Percentiles rank a stretch among this genome's conserved stretches.
These are phyloP conservation scores for Agrochola litura DNA, from an alignment of 2,888 invertebrate genomes.

Conservation along the genomic window DNA sequence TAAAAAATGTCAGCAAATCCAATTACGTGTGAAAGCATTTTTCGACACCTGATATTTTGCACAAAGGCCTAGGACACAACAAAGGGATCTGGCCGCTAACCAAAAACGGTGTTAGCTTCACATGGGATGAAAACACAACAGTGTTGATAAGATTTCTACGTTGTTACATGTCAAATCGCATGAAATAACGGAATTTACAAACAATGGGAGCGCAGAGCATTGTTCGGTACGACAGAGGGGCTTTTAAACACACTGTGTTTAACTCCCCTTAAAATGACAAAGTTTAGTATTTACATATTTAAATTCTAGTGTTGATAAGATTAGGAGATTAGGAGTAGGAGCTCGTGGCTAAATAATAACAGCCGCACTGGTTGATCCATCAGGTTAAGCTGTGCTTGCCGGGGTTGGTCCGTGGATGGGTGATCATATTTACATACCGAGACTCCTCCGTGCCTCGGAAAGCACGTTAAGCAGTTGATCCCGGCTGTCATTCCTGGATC, in stretches of 20 bases:
- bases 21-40: conserved; percentile 27
- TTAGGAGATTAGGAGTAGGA: too few species aligned
- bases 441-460: too few species aligned
- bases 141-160: conserved; percentile 28
- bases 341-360: too few species aligned
- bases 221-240: conserved; percentile 19
- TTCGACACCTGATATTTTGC: conserved; percentile 34
- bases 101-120: conserved; percentile 1
- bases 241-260: conserved; percentile 10
- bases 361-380: too few species aligned
- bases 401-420: too few species aligned
- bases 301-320: neutral
- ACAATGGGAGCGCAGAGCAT: conserved; percentile 40
- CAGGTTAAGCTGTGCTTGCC: too few species aligned
- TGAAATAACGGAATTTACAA: conserved; percentile 27
- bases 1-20: conserved; percentile 8
- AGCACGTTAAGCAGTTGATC: too few species aligned
- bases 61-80: conserved; percentile 34
- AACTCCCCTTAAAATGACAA: neutral
- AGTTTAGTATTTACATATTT: neutral
- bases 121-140: conserved; percentile 24
- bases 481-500: too few species aligned
- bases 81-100: conserved; percentile 2
- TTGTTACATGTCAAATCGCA: conserved; percentile 33
- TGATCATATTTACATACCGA: too few species aligned